Percentiles rank a stretch among this genome's conserved stretches.
Evolutionary conservation across 1,140 invertebrate genomes (phyloP).

Genomic region (Tetragnatha versicolor): DNA sequence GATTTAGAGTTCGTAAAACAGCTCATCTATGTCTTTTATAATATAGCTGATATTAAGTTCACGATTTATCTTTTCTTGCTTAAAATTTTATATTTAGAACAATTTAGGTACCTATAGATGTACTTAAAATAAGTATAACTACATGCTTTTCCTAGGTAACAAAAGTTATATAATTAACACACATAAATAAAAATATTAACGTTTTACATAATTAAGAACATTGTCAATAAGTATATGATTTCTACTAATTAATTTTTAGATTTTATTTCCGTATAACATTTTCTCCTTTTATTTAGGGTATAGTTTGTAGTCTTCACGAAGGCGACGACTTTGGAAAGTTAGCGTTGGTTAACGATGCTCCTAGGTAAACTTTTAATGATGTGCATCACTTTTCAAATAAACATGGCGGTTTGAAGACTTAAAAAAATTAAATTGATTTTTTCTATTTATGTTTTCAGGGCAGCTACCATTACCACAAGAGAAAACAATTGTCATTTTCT

Average conservation of each 20-base stretch:
- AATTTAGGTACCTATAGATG: no score
- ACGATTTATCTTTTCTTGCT: no score
- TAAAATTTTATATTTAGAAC: no score
- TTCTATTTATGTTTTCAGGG: constrained; percentile 68
- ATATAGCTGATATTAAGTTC: no score
- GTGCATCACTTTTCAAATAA: background rate
- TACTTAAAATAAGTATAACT: no score
- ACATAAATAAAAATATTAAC: no score
- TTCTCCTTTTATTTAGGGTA: constrained; percentile 67
- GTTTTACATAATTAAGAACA: no score
- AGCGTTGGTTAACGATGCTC: constrained; percentile 85
- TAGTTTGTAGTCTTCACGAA: constrained; percentile 82
- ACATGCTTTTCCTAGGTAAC: no score
- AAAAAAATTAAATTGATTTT: background rate
- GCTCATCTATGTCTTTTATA: no score
- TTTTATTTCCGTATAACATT: background rate
- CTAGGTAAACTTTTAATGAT: constrained; percentile 69
- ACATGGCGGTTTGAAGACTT: background rate
- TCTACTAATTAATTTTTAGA: background rate
- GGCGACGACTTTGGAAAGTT: constrained; percentile 91
- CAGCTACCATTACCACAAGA: constrained; percentile 81
- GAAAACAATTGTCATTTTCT: constrained; percentile 87
- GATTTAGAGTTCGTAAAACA: no score
- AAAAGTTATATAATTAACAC: no score
- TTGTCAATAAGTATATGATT: no score